phyloP scores from a whole-genome alignment of 2,888 invertebrate species.

The Zonitis immaculata region DNA sequence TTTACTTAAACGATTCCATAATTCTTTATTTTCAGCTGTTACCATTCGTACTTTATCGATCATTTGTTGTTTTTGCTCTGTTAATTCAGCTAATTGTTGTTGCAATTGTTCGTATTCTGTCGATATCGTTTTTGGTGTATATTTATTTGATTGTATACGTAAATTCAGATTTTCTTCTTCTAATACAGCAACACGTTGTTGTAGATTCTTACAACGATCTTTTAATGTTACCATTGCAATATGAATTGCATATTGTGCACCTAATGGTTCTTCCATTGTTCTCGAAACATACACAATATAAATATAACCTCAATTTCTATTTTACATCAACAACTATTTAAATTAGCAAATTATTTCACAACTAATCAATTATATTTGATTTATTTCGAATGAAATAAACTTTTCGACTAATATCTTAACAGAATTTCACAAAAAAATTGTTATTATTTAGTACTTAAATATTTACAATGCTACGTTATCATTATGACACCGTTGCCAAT shows the following conservation, averaged over 20 bases:
- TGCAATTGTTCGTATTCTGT: slow-evolving; percentile 53
- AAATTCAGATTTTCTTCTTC: slow-evolving; percentile 74
- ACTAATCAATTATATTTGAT: too few species aligned
- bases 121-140: slow-evolving; percentile 26
- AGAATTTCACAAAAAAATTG: too few species aligned
- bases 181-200: slow-evolving; percentile 62
- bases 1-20: slow-evolving; percentile 69
- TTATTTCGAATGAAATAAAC: too few species aligned
- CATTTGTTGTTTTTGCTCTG: slow-evolving; percentile 70
- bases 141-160: slow-evolving; percentile 44
- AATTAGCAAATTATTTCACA: neutral
- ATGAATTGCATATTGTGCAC: slow-evolving; percentile 59
- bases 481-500: too few species aligned
- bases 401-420: too few species aligned
- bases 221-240: slow-evolving; percentile 77
- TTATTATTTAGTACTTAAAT: too few species aligned
- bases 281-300: neutral
- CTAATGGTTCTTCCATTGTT: slow-evolving; percentile 40
- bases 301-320: neutral
- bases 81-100: slow-evolving; percentile 63
- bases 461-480: too few species aligned
- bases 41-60: slow-evolving; percentile 77
- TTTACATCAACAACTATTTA: neutral
- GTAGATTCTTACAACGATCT: slow-evolving; percentile 72
- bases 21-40: slow-evolving; percentile 71